Evolutionary conservation across 2,888 invertebrate species (phyloP).

Genomic region (Podotricha telesiphe): DNA sequence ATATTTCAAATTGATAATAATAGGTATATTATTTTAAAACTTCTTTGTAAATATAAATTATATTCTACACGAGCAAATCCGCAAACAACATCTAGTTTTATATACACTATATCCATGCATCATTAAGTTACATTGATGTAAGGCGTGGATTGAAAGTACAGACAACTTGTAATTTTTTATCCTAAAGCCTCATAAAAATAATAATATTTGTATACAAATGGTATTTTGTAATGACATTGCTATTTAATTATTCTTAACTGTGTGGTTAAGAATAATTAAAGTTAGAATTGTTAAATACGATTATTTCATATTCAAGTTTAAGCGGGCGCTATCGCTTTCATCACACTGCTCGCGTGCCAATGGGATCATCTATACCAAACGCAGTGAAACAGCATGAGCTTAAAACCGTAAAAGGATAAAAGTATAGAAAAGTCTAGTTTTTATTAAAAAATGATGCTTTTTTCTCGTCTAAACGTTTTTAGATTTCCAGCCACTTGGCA

Average conservation of each 20-base stretch:
- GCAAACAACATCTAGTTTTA: too few species aligned
- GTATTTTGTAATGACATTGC: not conserved
- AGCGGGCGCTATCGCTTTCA: not conserved
- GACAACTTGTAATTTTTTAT: too few species aligned
- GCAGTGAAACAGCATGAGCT: not conserved
- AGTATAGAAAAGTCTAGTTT: not conserved
- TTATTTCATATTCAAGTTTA: not conserved
- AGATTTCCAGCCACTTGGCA: conserved; percentile 34
- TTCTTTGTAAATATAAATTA: too few species aligned
- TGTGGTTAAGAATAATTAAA: too few species aligned
- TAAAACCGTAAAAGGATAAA: not conserved
- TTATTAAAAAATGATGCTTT: conserved; percentile 7
- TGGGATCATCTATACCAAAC: not conserved
- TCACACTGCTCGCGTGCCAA: not conserved
- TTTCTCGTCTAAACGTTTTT: conserved; percentile 15
- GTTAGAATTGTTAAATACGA: not conserved
- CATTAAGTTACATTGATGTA: too few species aligned
- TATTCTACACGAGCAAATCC: too few species aligned
- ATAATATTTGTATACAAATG: too few species aligned
- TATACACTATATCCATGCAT: too few species aligned
- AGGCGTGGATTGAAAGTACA: too few species aligned
- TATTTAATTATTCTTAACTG: not conserved
- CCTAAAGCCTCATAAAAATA: too few species aligned
- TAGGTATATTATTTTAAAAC: too few species aligned
- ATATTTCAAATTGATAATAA: too few species aligned